A percentile compares a stretch with the other conserved stretches of the same genome.
Evolutionary conservation across 2,888 invertebrate species (phyloP).

Genomic region (Ophion slaviceki): DNA sequence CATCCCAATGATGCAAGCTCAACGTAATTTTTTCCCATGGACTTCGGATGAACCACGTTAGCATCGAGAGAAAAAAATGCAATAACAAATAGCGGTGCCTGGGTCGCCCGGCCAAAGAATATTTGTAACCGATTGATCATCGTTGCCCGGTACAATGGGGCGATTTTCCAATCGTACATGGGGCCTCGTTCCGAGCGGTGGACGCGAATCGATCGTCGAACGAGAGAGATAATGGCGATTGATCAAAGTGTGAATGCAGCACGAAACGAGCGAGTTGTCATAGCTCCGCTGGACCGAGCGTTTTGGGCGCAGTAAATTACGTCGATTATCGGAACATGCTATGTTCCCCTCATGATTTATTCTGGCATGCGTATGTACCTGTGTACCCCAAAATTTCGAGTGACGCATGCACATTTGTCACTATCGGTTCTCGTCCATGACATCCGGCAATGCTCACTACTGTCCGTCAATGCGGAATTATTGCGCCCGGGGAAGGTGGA

Average conservation of each 20-base stretch:
- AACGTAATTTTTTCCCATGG: too few species aligned
- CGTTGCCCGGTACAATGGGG: slow-evolving; percentile 9
- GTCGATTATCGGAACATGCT: slow-evolving; percentile 49
- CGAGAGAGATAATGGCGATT: slow-evolving; percentile 47
- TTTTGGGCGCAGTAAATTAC: slow-evolving; percentile 58
- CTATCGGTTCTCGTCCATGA: slow-evolving; percentile 33
- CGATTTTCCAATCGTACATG: slow-evolving; percentile 13
- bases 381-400: slow-evolving; percentile 35
- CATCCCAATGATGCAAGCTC: too few species aligned
- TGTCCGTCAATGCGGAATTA: slow-evolving; percentile 43
- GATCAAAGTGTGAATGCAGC: slow-evolving; percentile 41
- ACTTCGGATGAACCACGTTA: too few species aligned
- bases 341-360: slow-evolving; percentile 28
- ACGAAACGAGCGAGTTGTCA: slow-evolving; percentile 20
- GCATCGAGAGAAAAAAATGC: not conserved
- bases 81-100: not conserved
- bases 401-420: slow-evolving; percentile 38
- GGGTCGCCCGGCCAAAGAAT: not conserved
- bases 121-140: slow-evolving; percentile 4
- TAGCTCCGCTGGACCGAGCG: slow-evolving; percentile 24
- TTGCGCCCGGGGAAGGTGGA: not conserved
- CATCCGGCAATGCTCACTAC: slow-evolving; percentile 39
- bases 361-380: not conserved
- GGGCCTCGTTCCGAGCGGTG: not conserved
- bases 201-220: slow-evolving; percentile 32